Evolutionary conservation across 2,113 vertebrate species (phyloP), one percentile per base, ranked within the genome.

Genomic region (Strix aluco): DNA sequence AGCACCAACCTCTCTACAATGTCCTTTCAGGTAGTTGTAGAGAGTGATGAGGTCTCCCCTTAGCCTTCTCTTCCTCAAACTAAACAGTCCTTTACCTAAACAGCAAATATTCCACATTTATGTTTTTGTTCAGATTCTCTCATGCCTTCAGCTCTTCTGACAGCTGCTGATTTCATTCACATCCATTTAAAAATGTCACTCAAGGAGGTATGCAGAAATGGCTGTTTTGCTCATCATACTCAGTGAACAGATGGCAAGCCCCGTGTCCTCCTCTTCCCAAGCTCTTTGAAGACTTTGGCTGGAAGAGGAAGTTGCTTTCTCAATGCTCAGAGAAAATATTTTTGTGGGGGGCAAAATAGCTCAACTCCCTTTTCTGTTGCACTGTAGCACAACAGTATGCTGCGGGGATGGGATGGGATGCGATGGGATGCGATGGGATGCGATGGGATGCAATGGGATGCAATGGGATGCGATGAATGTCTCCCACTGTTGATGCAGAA

Each of bases 251-350:
- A 94, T 91, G 88, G 84, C 75, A 82, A 61, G 38, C 12, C 86
- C 70, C 59, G 30, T 2, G 7, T 67, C 58, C 65, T 93, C 36
- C 88, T 26, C 54, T 78, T 94, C 65, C 59, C 4, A 3, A 66
- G 49, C 62, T 81, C 69, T 93, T 91, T 78, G 92, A 94, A 91
- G 59, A 38, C 47, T 67, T 91, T 91, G 75, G 59, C 59, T 86
- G 42, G 44, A 9, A 91, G 20, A 72, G 17, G 6, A 81, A 81
- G 65, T 88, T 63, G 12, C 18, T 77, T 34, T 63, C 49, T 78
- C 42, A 61, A 3, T 19, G 22, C 34, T 30, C 36, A 46, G 26
- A 86, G 75, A 78, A 88, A 85, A 86, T 69, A 54, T 16, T 72
- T 92, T 49, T n/a, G 40, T 13, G 15, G 12, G 59, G 59, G 38